Evolutionary conservation across 2,888 invertebrate species (phyloP), one percentile per base, ranked within the genome.

Genomic region (Romanomermis culicivorax): DNA sequence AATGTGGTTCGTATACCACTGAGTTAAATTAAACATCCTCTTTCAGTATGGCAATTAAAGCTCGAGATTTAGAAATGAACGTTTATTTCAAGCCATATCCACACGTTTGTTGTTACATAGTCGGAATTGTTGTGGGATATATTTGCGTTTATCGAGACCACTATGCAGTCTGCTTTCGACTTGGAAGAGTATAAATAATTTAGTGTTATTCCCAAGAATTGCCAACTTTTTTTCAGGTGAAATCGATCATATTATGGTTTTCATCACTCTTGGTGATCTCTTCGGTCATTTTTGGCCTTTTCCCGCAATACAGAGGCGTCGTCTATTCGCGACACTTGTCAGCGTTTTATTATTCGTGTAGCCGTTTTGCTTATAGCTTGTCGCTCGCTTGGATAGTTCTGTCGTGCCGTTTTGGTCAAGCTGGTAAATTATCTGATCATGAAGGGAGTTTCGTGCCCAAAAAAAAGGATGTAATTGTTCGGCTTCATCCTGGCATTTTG

Each of bases 381-480:
- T 64, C 68, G 24, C 58, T 75, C 2, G 68, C 65, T 17, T 76
- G 75, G 75, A 68, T 74, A 2, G 66, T 72, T 2, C 70, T 71
- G 59, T 72, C 73, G 14, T 75, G 75, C 57, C 64, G 66, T 26
- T 68, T 66, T 29, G 72, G 72, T 45, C 64, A 71, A 58, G 73
- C 69, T 57, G 72, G 69, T 70, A 61, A 53, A 59, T 26, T 2
- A n/a, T n/a, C n/a, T n/a, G n/a, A n/a, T n/a, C n/a, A n/a, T n/a
- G n/a, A n/a, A n/a, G n/a, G n/a, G n/a, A n/a, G n/a, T n/a, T n/a
- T n/a, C n/a, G n/a, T n/a, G n/a, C n/a, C n/a, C n/a, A n/a, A n/a
- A n/a, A n/a, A n/a, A n/a, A n/a, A n/a, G n/a, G n/a, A n/a, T n/a
- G n/a, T n/a, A n/a, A n/a, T n/a, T n/a, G n/a, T n/a, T n/a, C n/a